Evolutionary conservation across 2,888 invertebrate species (phyloP).

Genomic region (Drosophila kuntzei): DNA sequence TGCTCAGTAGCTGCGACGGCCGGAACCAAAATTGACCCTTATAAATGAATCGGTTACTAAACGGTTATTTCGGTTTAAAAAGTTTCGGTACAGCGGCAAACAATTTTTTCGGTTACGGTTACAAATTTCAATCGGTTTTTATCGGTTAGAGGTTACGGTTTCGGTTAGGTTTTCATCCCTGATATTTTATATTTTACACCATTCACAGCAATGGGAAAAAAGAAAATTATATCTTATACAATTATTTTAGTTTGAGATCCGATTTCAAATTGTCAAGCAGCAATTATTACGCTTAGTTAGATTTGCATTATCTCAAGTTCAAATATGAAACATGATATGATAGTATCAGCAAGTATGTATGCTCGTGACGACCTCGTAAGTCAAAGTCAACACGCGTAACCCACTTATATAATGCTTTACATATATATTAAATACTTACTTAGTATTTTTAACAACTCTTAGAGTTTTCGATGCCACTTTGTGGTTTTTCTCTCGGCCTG

Average conservation of each 20-base stretch:
- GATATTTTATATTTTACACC: not conserved
- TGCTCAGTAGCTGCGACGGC: too few relatives aligned
- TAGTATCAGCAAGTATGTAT: slow-evolving; percentile 22
- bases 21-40: too few relatives aligned
- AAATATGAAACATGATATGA: slow-evolving; percentile 41
- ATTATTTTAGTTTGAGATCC: not conserved
- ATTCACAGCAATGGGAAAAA: not conserved
- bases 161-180: too few relatives aligned
- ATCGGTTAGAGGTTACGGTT: too few relatives aligned
- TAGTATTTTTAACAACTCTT: slow-evolving; percentile 1
- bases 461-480: slow-evolving; percentile 29
- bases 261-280: not conserved
- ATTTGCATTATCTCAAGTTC: slow-evolving; percentile 49
- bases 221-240: too few relatives aligned
- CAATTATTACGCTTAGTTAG: slow-evolving; percentile 11
- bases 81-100: too few relatives aligned
- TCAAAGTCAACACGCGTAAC: slow-evolving; percentile 65
- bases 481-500: slow-evolving; percentile 27
- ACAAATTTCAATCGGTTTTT: too few relatives aligned
- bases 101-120: too few relatives aligned
- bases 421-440: not conserved
- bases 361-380: slow-evolving; percentile 50
- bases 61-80: too few relatives aligned
- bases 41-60: too few relatives aligned
- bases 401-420: slow-evolving; percentile 45